Base-by-base conservation (phyloP, 2,797 vertebrate species). In the Todus mexicanus region DNA sequence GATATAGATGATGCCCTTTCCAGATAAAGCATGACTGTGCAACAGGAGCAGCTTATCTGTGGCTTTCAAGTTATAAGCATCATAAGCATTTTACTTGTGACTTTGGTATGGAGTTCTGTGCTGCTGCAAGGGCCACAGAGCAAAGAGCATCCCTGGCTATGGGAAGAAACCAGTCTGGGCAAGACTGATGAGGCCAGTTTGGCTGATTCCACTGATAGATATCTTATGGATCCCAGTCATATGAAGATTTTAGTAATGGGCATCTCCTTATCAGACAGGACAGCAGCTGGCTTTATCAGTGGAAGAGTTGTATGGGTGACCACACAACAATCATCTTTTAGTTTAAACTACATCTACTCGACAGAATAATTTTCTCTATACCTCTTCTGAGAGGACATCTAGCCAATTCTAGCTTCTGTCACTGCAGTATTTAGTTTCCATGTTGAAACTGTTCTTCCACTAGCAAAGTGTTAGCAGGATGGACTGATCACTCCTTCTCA, bases 271-370 rank as follows among this genome's bases (percentile, higher is more conserved):
- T 15, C 4, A 4, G 25, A 57, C 26, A 80, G 25, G 26, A 29
- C 35, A 88, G 80, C 35, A 61, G 40, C 26, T 48, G 37, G 56
- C 16, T 64, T 73, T 33, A 26, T 12, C 48, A 77, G 0, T 9
- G 11, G 35, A 68, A 73, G 4, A 65, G 27, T 17, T 25, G 35
- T 38, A 31, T 1, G 2, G 29, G 18, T 23, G 26, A n/a, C 38
- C 72, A 81, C 64, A 60, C 13, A 50, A 57, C 23, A 42, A 7
- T 9, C 54, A 37, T 16, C 51, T 83, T 16, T 6, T n/a, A 60
- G 26, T 40, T 80, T 48, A 56, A 84, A 78, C 38, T 23, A 29
- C 15, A 74, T 27, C 15, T 1, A 0, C 16, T 23, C 0, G 0
- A 47, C 16, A 56, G 31, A 33, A 12, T 7, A 33, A 12, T 7